Conservation (phyloP, 2,888 invertebrate species). For the Chorisops tibialis region DNA sequence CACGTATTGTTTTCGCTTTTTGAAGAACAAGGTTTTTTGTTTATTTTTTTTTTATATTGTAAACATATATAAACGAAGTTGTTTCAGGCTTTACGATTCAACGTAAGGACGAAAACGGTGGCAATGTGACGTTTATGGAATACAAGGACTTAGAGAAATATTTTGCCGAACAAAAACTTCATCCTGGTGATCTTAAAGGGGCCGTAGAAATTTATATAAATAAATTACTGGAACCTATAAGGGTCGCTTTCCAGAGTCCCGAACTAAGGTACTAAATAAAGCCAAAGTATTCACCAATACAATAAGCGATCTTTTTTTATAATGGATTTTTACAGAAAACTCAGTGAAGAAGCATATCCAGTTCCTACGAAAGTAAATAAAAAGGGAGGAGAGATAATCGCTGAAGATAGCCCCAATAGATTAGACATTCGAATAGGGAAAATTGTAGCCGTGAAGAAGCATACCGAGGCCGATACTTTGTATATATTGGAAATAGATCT, state of each 20-base stretch:
- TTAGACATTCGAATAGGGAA: constrained; percentile 86
- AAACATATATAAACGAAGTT: constrained; percentile 18
- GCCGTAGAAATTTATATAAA: constrained; percentile 84
- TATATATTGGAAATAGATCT: constrained; percentile 92
- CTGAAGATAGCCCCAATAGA: constrained; percentile 66
- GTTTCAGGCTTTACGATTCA: constrained; percentile 64
- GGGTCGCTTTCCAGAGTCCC: constrained; percentile 76
- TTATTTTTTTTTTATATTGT: constrained; percentile 18
- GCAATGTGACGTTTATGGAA: constrained; percentile 66
- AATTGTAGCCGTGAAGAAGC: constrained; percentile 76
- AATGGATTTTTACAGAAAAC: constrained; percentile 50
- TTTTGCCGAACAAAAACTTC: constrained; percentile 78
- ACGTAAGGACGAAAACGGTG: constrained; percentile 74
- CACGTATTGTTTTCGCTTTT: constrained; percentile 86
- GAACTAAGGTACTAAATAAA: constrained; percentile 62
- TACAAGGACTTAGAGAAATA: constrained; percentile 77
- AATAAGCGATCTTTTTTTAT: too few species aligned
- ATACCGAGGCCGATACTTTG: constrained; percentile 88
- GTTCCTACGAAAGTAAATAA: constrained; percentile 60
- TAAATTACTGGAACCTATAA: constrained; percentile 80
- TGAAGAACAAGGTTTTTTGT: constrained; percentile 58
- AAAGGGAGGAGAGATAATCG: constrained; percentile 39
- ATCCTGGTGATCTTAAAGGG: constrained; percentile 91
- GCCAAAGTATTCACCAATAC: background rate
- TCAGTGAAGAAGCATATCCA: constrained; percentile 83